Conservation (phyloP, 2,888 invertebrate species). For the Kuschelorhynchus macadamiae region DNA sequence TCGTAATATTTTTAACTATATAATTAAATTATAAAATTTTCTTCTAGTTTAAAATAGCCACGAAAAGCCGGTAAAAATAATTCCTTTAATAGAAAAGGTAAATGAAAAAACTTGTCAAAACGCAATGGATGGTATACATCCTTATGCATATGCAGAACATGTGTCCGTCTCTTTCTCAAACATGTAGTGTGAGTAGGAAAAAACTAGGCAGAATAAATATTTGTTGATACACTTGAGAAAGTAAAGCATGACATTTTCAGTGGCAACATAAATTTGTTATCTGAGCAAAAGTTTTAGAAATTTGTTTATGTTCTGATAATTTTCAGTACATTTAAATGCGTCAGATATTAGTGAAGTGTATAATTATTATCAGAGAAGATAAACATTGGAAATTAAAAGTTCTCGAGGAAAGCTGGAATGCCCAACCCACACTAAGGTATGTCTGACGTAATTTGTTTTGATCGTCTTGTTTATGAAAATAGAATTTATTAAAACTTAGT, state of each 20-base stretch:
- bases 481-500: slow-evolving; percentile 29
- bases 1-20: too few species aligned
- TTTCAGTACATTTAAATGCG: too few species aligned
- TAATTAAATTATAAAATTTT: too few species aligned
- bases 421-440: slow-evolving; percentile 49
- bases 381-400: not conserved
- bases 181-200: too few species aligned
- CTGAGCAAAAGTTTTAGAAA: not conserved
- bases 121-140: not conserved
- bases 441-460: slow-evolving; percentile 51
- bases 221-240: too few species aligned
- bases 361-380: not conserved
- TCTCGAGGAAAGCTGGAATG: slow-evolving; percentile 18
- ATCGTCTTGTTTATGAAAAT: slow-evolving; percentile 36
- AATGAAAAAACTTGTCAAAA: not conserved
- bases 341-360: too few species aligned
- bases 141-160: not conserved
- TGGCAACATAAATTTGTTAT: not conserved
- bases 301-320: not conserved
- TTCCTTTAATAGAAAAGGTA: too few species aligned
- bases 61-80: too few species aligned
- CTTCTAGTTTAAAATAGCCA: too few species aligned
- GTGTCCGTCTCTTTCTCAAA: too few species aligned
- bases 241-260: too few species aligned
- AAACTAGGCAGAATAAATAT: too few species aligned